Base-by-base conservation (phyloP, 2,888 invertebrate species). In the Chymomyza fuscimana region DNA sequence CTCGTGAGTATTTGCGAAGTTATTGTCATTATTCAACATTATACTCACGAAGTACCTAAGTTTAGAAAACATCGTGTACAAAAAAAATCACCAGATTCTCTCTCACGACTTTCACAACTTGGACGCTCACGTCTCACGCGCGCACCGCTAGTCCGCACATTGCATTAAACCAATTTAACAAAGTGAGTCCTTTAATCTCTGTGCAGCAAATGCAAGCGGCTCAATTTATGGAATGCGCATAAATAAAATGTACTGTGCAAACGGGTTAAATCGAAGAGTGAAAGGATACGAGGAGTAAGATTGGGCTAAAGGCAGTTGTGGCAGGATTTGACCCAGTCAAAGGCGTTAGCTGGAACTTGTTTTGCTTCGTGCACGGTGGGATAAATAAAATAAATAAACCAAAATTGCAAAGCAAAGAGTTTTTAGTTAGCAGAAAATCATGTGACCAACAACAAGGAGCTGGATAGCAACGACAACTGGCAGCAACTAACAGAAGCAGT, bases 311-410 rank as follows among this genome's bases (percentile, higher is more conserved):
- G 80, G 80, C 75, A 80, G 70, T 83, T 77, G 74, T 67, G 67
- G 67, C 72, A 71, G 61, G 32, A 40, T 51, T 58, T 74, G 81
- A 78, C 72, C 73, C 72, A 70, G 79, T 68, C 72, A 80, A 80
- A 74, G 71, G 70, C 77, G 82, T 79, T 70, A 63, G 80, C 22
- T 25, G 60, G 36, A 15, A 32, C 32, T 58, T 32, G 58, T 5
- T 58, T 25, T 22, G 58, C 22, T 46, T 12, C 32, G 32, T 46
- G 12, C 12, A 46, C 80, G 77, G 77, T 84, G 75, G 84, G 73
- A 76, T 73, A 81, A 88, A 84, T 84, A 84, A 88, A 88, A 88
- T 88, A 84, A 88, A 86, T 86, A 84, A 84, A 88, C 74, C 84
- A 76, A 78, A 86, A 88, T 86, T 74, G 87, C 85, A 72, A 69